A percentile compares a stretch with the other conserved stretches of the same genome.
These are phyloP conservation scores for Lucilia sericata DNA, from an alignment of 1,140 invertebrate genomes.

Conservation along the genomic window DNA sequence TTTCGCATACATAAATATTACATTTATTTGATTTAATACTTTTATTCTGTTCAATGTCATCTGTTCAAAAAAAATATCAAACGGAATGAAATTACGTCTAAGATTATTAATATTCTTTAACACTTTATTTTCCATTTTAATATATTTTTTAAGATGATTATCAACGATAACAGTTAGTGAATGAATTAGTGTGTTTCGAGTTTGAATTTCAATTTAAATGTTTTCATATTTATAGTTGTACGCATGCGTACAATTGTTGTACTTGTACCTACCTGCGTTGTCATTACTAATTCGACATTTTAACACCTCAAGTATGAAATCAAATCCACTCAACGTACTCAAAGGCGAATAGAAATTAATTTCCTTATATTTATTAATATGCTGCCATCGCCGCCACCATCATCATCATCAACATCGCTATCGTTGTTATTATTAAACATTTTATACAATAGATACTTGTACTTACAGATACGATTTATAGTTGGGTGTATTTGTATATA, in stretches of 20 bases:
- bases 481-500: too few relatives aligned
- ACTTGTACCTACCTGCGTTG: background rate
- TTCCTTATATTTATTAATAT: conserved; percentile 20
- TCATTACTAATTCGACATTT: conserved; percentile 1
- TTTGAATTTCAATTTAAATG: background rate
- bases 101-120: conserved; percentile 17
- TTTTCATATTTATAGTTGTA: background rate
- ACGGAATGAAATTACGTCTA: background rate
- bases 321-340: background rate
- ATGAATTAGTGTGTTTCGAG: background rate
- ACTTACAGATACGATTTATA: too few relatives aligned
- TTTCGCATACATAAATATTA: too few relatives aligned
- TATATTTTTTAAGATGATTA: conserved; percentile 10
- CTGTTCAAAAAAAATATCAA: background rate
- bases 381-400: background rate
- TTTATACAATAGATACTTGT: too few relatives aligned
- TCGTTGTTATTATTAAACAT: too few relatives aligned
- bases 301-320: conserved; percentile 20
- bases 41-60: background rate
- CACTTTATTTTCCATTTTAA: background rate
- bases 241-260: background rate
- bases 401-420: background rate
- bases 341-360: background rate
- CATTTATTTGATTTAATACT: background rate
- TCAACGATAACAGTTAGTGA: background rate